Conservation (phyloP, 2,888 invertebrate species). For the Choreutis nemorana region DNA sequence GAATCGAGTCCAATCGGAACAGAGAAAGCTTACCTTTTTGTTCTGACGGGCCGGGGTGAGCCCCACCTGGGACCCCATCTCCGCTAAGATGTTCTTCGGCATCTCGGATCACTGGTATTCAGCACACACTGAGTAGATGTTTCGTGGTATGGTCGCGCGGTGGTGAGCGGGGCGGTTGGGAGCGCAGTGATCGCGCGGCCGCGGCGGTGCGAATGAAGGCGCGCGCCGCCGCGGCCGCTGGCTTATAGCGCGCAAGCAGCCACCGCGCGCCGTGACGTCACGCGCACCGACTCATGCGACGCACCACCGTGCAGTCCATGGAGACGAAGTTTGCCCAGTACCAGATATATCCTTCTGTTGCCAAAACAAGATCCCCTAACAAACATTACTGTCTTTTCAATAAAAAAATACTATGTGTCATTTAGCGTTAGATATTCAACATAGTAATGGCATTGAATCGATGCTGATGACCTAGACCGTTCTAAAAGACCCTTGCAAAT, state of each 20-base stretch:
- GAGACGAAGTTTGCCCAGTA: too few species aligned
- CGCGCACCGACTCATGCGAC: slow-evolving; percentile 9
- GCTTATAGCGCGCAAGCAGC: slow-evolving; percentile 32
- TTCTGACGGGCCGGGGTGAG: slow-evolving; percentile 45
- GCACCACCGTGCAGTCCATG: too few species aligned
- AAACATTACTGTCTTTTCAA: too few species aligned
- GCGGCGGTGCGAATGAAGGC: slow-evolving; percentile 7
- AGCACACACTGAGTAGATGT: slow-evolving; percentile 13
- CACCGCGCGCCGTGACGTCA: slow-evolving; percentile 30
- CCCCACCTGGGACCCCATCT: slow-evolving; percentile 61
- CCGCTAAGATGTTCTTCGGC: slow-evolving; percentile 56
- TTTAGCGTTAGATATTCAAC: too few species aligned
- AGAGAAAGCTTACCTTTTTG: slow-evolving; percentile 34
- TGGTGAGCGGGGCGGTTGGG: slow-evolving; percentile 38
- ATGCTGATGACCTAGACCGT: too few species aligned
- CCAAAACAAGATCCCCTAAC: too few species aligned
- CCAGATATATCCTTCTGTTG: too few species aligned
- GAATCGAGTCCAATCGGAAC: too few species aligned
- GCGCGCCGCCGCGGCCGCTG: slow-evolving; percentile 25
- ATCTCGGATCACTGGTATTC: slow-evolving; percentile 36
- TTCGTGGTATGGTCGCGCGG: slow-evolving; percentile 27
- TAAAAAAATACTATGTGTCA: too few species aligned
- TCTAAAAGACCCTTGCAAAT: too few species aligned
- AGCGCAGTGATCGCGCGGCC: slow-evolving; percentile 31
- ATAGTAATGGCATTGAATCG: too few species aligned